Evolutionary conservation across 2,797 vertebrate species (phyloP).

Genomic region (Parauchenoglanis ngamensis): DNA sequence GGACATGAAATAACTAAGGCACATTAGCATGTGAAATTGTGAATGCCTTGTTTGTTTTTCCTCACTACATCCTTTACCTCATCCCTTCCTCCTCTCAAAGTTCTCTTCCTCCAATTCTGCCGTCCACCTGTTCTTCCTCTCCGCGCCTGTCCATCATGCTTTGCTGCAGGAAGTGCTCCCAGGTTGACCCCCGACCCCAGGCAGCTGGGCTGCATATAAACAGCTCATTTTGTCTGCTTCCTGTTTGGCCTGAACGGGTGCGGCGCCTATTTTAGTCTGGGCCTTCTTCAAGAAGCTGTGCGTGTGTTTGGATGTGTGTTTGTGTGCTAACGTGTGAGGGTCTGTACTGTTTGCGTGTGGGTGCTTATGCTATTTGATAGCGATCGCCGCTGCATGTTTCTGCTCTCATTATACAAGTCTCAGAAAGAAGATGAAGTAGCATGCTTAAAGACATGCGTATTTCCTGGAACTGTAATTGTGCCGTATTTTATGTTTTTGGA

Average conservation of each 20-base stretch:
- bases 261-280: conserved; percentile 77
- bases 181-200: conserved; percentile 71
- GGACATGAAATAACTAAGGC: neutral
- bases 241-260: conserved; percentile 82
- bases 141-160: conserved; percentile 67
- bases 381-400: neutral
- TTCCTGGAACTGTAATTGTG: neutral
- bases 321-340: conserved; percentile 14
- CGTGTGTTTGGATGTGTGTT: conserved; percentile 17
- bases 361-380: conserved; percentile 12
- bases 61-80: conserved; percentile 32
- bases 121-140: conserved; percentile 70
- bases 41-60: no score
- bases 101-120: conserved; percentile 56
- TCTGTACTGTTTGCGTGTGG: conserved; percentile 13
- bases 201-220: conserved; percentile 77
- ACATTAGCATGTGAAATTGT: neutral
- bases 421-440: neutral
- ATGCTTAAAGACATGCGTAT: neutral
- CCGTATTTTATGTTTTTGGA: neutral
- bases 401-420: neutral
- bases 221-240: conserved; percentile 82
- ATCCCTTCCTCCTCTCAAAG: conserved; percentile 10
- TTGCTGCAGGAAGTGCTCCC: conserved; percentile 78
- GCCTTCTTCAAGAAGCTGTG: conserved; percentile 42